Evolutionary conservation across 2,797 vertebrate genomes (phyloP).

Genomic region (Pantherophis vulpinus): DNA sequence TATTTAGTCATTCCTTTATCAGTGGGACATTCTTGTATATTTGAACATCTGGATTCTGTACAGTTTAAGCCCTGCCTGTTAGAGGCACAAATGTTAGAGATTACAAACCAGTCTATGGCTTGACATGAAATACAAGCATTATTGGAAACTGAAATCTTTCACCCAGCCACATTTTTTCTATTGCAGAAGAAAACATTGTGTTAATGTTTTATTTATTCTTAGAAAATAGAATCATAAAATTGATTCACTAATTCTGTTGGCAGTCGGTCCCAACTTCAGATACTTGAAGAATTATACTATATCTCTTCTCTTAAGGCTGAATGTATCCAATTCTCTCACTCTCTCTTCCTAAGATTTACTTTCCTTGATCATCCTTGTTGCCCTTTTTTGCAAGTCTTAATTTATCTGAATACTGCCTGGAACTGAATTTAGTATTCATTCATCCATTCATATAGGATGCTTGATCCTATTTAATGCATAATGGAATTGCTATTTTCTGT

Average conservation of each 20-base stretch:
- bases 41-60: slow-evolving; percentile 18
- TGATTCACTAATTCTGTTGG: background rate
- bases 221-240: background rate
- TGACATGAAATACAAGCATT: background rate
- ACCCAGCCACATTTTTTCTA: background rate
- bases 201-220: background rate
- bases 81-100: background rate
- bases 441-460: no score
- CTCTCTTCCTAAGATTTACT: background rate
- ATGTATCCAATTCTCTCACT: background rate
- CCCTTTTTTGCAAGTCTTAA: background rate
- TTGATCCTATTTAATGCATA: background rate
- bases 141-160: background rate
- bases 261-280: background rate
- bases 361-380: background rate
- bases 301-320: background rate
- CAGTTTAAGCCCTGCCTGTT: background rate
- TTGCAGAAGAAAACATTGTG: background rate
- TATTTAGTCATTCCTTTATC: slow-evolving; percentile 25
- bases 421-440: background rate
- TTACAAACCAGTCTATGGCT: background rate
- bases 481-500: background rate
- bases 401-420: background rate
- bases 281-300: background rate
- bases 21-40: slow-evolving; percentile 4